These are phyloP conservation scores for Steinernema hermaphroditum DNA, from an alignment of 2,888 invertebrate genomes.

Conservation along the genomic window DNA sequence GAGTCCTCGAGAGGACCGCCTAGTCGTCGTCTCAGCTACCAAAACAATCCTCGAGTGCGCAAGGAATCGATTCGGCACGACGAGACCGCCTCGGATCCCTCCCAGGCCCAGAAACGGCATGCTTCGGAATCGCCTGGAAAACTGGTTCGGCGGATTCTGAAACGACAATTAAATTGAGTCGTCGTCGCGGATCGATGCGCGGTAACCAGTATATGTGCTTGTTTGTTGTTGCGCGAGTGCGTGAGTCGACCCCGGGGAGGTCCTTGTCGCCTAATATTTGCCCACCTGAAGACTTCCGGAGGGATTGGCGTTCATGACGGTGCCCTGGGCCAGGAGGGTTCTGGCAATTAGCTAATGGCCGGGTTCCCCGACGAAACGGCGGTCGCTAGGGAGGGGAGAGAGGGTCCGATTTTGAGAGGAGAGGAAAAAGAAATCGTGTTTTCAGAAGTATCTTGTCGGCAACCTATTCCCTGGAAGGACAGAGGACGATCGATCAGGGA, in stretches of 20 bases:
- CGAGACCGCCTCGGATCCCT: no score
- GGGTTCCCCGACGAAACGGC: no score
- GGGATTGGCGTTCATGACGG: no score
- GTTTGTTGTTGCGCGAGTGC: background rate
- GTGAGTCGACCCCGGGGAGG: background rate
- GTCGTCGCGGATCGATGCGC: slow-evolving; percentile 11
- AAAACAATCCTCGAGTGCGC: slow-evolving; percentile 23
- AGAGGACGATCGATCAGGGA: no score
- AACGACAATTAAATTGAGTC: slow-evolving; percentile 6
- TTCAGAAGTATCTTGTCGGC: no score
- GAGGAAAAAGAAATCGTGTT: background rate
- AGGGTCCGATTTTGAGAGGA: background rate
- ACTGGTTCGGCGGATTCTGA: slow-evolving; percentile 20
- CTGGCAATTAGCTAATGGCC: no score
- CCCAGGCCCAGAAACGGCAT: no score
- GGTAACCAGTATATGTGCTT: background rate
- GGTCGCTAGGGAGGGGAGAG: background rate
- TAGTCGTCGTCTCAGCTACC: background rate
- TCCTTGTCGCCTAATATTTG: no score
- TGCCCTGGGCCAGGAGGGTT: no score
- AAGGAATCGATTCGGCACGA: slow-evolving; percentile 7
- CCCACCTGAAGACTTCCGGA: no score
- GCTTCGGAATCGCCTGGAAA: background rate
- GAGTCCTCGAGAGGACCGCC: background rate
- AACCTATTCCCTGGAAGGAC: no score